Evolutionary conservation across 2,888 invertebrate genomes (phyloP).

Genomic region (Ganaspis brasiliensis): DNA sequence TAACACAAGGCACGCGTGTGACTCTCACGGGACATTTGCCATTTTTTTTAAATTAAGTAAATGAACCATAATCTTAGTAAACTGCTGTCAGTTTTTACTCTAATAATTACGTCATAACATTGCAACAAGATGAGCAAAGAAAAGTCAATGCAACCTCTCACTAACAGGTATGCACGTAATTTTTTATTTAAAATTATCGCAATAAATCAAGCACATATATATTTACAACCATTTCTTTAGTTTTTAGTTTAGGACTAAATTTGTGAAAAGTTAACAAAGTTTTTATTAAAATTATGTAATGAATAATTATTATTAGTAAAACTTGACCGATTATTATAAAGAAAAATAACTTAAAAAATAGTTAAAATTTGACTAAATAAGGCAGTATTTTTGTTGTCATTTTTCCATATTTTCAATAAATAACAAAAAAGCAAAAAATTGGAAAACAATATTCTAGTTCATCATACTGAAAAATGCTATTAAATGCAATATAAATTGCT

Average conservation of each 20-base stretch:
- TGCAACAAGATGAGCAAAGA: constrained; percentile 10
- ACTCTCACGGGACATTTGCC: background rate
- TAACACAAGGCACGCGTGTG: background rate
- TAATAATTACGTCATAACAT: constrained; percentile 47
- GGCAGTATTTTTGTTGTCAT: too few relatives aligned
- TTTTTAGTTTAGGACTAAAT: background rate
- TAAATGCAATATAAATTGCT: too few relatives aligned
- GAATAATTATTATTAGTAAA: too few relatives aligned
- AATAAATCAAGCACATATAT: background rate
- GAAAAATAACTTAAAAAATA: too few relatives aligned
- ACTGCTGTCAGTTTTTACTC: background rate
- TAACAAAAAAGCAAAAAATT: too few relatives aligned
- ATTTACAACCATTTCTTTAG: background rate
- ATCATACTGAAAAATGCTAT: too few relatives aligned
- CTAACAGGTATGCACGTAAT: constrained; percentile 31
- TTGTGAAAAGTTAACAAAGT: too few relatives aligned
- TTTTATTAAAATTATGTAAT: too few relatives aligned
- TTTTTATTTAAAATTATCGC: background rate
- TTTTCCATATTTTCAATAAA: too few relatives aligned
- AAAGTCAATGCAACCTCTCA: constrained; percentile 42
- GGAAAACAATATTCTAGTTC: too few relatives aligned
- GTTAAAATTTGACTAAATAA: too few relatives aligned
- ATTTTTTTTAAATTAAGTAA: background rate
- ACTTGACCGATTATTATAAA: too few relatives aligned
- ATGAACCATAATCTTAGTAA: background rate